These are phyloP conservation scores for Meta bourneti DNA, from an alignment of 2,888 invertebrate genomes.

Conservation along the genomic window DNA sequence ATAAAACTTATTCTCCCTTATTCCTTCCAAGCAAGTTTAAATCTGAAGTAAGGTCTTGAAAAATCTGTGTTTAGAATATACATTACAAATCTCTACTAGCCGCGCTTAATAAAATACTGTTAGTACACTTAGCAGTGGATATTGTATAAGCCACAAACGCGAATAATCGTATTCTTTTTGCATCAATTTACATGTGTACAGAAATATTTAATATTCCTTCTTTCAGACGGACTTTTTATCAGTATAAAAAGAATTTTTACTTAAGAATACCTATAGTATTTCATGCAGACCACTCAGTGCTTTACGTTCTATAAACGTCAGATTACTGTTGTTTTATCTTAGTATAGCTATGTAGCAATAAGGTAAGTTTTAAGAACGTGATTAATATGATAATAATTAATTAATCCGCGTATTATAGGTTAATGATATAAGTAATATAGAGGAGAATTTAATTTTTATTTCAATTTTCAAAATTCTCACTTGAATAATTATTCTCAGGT, in stretches of 20 bases:
- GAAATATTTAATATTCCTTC: constrained; percentile 15
- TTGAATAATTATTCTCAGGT: background rate
- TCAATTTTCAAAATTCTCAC: background rate
- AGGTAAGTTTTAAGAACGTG: background rate
- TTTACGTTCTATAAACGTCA: constrained; percentile 6
- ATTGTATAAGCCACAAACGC: background rate
- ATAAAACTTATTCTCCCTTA: background rate
- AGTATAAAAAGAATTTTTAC: constrained; percentile 2
- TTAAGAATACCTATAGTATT: constrained; percentile 3
- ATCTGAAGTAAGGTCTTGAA: constrained; percentile 51
- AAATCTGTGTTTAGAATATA: constrained; percentile 15
- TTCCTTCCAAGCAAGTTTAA: constrained; percentile 27
- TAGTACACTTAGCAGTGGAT: background rate
- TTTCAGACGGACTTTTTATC: constrained; percentile 8
- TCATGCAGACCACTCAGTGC: constrained; percentile 3
- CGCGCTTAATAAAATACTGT: constrained; percentile 1
- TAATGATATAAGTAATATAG: background rate
- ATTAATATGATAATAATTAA: background rate
- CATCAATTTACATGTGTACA: constrained; percentile 14
- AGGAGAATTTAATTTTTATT: background rate
- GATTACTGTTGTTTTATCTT: background rate
- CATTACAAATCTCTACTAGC: constrained; percentile 8
- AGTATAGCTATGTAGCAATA: constrained; percentile 1
- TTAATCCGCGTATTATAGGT: background rate
- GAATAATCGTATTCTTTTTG: constrained; percentile 11